Conservation (phyloP, 2,888 invertebrate genomes). For the Netelia virgata region DNA sequence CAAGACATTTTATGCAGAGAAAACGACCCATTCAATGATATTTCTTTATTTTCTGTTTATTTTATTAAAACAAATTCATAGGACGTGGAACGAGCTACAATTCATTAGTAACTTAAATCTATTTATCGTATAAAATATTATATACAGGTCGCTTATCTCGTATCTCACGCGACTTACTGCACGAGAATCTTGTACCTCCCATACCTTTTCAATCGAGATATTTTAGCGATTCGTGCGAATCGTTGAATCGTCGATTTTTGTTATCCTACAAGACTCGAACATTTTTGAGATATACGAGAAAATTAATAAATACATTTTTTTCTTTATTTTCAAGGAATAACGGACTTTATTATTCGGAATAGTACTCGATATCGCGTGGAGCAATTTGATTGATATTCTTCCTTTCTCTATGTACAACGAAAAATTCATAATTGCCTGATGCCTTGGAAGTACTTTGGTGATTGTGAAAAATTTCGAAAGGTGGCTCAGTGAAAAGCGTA, state of each 20-base stretch:
- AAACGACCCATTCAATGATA: background rate
- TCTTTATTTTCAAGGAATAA: conserved; percentile 29
- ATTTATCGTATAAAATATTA: conserved; percentile 66
- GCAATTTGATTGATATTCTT: conserved; percentile 18
- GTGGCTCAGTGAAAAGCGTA: conserved; percentile 90
- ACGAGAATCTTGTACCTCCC: conserved; percentile 9
- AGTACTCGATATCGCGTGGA: conserved; percentile 29
- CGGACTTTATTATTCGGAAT: conserved; percentile 25
- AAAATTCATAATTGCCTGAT: conserved; percentile 31
- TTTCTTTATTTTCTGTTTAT: conserved; percentile 19
- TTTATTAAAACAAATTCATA: conserved; percentile 61
- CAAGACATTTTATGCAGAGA: background rate
- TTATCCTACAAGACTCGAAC: background rate
- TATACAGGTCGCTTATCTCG: conserved; percentile 52
- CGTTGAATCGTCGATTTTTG: background rate
- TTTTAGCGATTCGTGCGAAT: background rate
- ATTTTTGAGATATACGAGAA: background rate
- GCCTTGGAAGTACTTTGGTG: conserved; percentile 62
- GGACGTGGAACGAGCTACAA: conserved; percentile 51
- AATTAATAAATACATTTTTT: background rate
- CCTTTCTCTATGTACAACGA: conserved; percentile 57
- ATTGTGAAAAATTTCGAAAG: conserved; percentile 32
- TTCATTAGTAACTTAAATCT: conserved; percentile 54
- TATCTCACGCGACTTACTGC: conserved; percentile 16
- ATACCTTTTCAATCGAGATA: conserved; percentile 11